phyloP scores from a whole-genome alignment of 1,140 invertebrate species.

The Pristionchus pacificus region DNA sequence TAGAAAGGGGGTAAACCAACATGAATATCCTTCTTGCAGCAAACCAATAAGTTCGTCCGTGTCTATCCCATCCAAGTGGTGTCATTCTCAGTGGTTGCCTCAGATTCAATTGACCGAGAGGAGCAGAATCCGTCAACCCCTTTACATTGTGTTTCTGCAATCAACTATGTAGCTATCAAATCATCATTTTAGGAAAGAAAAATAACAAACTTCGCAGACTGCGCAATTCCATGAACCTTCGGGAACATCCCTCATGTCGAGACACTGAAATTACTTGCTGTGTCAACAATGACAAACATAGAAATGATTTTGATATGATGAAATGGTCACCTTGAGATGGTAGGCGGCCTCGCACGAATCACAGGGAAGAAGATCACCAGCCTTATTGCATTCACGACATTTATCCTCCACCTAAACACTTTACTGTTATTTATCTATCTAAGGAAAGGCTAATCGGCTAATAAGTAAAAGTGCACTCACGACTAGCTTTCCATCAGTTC shows the following conservation, averaged over 20 bases:
- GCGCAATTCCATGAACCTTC: not conserved
- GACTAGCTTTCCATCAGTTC: constrained; percentile 13
- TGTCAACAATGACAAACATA: constrained; percentile 10
- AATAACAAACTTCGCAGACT: not conserved
- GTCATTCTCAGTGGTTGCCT: constrained; percentile 26
- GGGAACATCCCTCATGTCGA: not conserved
- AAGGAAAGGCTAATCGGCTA: not conserved
- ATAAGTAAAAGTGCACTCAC: constrained; percentile 1
- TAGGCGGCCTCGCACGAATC: constrained; percentile 20
- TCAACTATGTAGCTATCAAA: not conserved
- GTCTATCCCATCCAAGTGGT: constrained; percentile 33
- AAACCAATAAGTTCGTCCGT: constrained; percentile 35
- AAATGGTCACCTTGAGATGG: constrained; percentile 9
- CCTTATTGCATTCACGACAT: constrained; percentile 22
- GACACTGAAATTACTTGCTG: constrained; percentile 17
- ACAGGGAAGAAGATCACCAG: constrained; percentile 11
- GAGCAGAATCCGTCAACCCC: constrained; percentile 7
- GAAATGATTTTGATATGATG: constrained; percentile 1
- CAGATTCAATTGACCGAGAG: constrained; percentile 8
- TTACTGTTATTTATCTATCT: not conserved
- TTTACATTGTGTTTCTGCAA: not conserved
- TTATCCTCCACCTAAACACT: constrained; percentile 25
- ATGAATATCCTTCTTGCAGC: constrained; percentile 26
- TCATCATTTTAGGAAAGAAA: not conserved
- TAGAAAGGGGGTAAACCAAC: constrained; percentile 18